phyloP scores from a whole-genome alignment of 2,797 vertebrate species.

The Cuculus canorus region DNA sequence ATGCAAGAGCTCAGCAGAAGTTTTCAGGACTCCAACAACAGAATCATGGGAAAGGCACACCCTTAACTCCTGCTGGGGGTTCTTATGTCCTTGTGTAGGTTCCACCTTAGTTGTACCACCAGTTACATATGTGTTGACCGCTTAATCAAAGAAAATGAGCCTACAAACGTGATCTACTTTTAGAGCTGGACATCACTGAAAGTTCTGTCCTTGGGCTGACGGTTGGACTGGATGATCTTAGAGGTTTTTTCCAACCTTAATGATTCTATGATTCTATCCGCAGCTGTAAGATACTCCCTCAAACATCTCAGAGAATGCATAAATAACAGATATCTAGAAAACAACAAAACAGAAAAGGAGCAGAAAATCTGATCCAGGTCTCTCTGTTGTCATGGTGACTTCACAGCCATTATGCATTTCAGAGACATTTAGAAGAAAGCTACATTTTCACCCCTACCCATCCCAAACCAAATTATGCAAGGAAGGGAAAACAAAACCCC shows the following conservation, averaged over 20 bases:
- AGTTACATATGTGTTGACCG: background rate
- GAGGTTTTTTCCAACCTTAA: too few relatives aligned
- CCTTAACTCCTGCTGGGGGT: background rate
- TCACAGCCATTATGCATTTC: conserved; percentile 37
- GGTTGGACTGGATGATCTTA: too few relatives aligned
- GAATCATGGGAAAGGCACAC: rapidly evolving
- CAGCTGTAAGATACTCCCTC: background rate
- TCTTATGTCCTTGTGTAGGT: background rate
- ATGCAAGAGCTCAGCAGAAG: background rate
- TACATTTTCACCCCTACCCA: conserved; percentile 16
- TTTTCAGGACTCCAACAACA: background rate
- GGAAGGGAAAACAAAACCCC: background rate
- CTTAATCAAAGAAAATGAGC: background rate
- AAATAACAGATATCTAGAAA: background rate
- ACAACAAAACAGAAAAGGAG: background rate
- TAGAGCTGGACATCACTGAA: background rate
- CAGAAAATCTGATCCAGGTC: background rate
- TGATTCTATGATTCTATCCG: too few relatives aligned
- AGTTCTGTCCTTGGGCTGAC: background rate
- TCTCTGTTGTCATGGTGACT: conserved; percentile 59
- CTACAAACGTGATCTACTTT: background rate
- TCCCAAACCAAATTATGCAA: background rate
- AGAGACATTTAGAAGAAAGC: conserved; percentile 18
- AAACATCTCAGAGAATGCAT: background rate
- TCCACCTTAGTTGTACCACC: background rate